Conservation (phyloP, 2,797 vertebrate species). For the Pseudomugil gertrudae region DNA sequence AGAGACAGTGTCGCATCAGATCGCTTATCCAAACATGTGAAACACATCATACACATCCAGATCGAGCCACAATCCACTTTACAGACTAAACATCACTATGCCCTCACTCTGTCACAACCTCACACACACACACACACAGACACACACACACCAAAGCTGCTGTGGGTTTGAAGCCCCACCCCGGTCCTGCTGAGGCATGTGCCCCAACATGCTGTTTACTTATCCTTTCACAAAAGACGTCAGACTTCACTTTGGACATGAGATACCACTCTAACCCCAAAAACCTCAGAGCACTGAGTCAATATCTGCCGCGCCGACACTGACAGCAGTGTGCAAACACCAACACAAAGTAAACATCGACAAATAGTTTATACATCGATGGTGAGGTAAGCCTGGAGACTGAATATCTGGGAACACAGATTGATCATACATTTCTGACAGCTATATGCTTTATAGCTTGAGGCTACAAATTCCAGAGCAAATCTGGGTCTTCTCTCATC, state of each 20-base stretch:
- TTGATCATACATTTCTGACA: slow-evolving; percentile 21
- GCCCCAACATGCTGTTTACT: slow-evolving; percentile 73
- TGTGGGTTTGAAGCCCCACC: slow-evolving; percentile 54
- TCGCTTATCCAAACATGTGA: slow-evolving; percentile 1
- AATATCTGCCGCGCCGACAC: slow-evolving; percentile 54
- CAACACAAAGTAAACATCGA: slow-evolving; percentile 25
- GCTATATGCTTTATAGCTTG: slow-evolving; percentile 11
- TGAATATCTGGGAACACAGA: slow-evolving; percentile 13
- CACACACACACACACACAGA: too few species aligned
- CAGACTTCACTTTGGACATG: slow-evolving; percentile 49
- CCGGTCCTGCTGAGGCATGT: slow-evolving; percentile 60
- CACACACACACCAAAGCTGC: slow-evolving; percentile 20
- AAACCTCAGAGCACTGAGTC: slow-evolving; percentile 64
- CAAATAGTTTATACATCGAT: slow-evolving; percentile 44
- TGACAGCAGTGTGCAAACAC: slow-evolving; percentile 32
- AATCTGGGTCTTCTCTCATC: slow-evolving; percentile 21
- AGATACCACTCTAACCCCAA: slow-evolving; percentile 46
- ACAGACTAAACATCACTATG: slow-evolving; percentile 25
- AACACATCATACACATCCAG: slow-evolving; percentile 9
- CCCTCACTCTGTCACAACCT: slow-evolving; percentile 7
- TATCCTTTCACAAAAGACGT: slow-evolving; percentile 69
- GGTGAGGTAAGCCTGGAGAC: neutral
- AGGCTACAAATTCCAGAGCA: slow-evolving; percentile 44
- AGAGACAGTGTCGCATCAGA: slow-evolving; percentile 15
- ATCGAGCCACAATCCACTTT: slow-evolving; percentile 22